Conservation (phyloP, 2,888 invertebrate genomes). For the Caenorhabditis japonica region DNA sequence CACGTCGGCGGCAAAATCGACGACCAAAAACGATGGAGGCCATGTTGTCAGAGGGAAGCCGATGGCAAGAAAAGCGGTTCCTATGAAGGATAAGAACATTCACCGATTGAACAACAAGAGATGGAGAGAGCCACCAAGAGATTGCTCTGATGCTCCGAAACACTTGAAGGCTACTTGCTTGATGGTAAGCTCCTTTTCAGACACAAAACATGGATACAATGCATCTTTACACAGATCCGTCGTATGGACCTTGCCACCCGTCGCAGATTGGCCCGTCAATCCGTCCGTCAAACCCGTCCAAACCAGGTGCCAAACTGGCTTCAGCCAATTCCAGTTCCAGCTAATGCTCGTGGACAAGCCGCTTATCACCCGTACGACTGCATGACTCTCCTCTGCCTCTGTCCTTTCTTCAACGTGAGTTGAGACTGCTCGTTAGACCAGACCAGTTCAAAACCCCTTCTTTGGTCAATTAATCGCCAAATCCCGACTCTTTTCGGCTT, state of each 20-base stretch:
- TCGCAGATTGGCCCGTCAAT: constrained; percentile 59
- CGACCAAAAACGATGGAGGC: constrained; percentile 23
- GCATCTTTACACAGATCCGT: too few relatives aligned
- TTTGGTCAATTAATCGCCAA: too few relatives aligned
- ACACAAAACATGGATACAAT: too few relatives aligned
- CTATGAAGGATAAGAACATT: constrained; percentile 22
- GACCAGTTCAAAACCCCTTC: too few relatives aligned
- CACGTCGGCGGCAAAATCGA: constrained; percentile 28
- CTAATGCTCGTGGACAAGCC: constrained; percentile 73
- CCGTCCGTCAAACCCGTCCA: constrained; percentile 48
- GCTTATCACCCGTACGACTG: constrained; percentile 76
- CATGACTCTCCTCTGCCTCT: constrained; percentile 76
- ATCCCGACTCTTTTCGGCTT: too few relatives aligned
- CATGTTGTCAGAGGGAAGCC: constrained; percentile 17
- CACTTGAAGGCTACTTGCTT: constrained; percentile 68
- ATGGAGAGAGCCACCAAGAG: constrained; percentile 62
- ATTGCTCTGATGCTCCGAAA: constrained; percentile 75
- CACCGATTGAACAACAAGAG: constrained; percentile 39
- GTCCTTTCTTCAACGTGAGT: constrained; percentile 74
- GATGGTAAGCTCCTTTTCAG: constrained; percentile 68
- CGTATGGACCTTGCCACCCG: constrained; percentile 63
- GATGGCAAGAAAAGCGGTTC: constrained; percentile 2
- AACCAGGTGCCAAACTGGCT: constrained; percentile 73
- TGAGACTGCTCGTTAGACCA: too few relatives aligned
- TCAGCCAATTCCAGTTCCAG: constrained; percentile 74